A percentile compares a stretch with the other conserved stretches of the same genome.
Conservation (phyloP, 2,113 vertebrate genomes). For the Aepyceros melampus region DNA sequence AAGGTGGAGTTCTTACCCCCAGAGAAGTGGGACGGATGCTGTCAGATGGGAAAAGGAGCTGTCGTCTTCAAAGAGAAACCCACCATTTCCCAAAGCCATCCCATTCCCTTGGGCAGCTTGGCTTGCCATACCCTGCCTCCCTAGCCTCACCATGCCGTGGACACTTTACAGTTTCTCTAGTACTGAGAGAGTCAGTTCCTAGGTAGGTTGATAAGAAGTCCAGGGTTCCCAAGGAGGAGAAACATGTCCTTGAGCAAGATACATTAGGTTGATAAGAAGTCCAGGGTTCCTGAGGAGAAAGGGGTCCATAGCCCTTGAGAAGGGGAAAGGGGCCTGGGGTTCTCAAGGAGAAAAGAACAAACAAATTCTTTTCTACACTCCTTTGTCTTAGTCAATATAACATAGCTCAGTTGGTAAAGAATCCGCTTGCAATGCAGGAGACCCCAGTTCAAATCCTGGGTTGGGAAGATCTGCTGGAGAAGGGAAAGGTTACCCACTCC, state of each 20-base stretch:
- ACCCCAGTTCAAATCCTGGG: no score
- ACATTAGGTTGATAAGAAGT: not conserved
- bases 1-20: not conserved
- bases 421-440: no score
- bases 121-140: not conserved
- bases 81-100: not conserved
- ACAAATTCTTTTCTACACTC: not conserved
- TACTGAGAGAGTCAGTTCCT: not conserved
- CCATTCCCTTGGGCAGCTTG: not conserved
- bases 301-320: rapidly evolving
- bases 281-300: not conserved
- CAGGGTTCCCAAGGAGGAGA: not conserved
- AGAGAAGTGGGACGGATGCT: not conserved
- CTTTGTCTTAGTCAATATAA: not conserved
- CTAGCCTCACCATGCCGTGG: no score
- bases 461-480: not conserved
- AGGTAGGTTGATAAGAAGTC: not conserved
- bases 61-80: not conserved
- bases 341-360: not conserved
- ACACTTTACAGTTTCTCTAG: not conserved
- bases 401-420: not conserved
- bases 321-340: not conserved
- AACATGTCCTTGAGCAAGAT: not conserved
- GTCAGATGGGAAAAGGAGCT: not conserved
- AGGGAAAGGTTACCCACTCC: not conserved